Evolutionary conservation across 2,888 invertebrate species (phyloP).

Genomic region (Drosophila siamana): DNA sequence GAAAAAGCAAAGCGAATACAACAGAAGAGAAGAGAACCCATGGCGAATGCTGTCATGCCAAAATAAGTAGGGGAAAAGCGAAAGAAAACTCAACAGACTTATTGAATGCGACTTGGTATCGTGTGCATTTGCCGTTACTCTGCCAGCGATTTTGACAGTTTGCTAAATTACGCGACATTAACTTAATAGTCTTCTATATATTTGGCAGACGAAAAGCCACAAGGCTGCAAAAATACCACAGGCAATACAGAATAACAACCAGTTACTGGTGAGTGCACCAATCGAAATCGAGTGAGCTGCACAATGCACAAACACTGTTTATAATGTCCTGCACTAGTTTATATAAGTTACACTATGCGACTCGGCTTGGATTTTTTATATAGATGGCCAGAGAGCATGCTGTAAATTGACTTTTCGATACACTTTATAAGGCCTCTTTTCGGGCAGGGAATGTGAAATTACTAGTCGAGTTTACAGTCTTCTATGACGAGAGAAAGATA

Average conservation of each 20-base stretch:
- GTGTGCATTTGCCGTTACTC: conserved; percentile 67
- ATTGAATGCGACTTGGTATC: conserved; percentile 60
- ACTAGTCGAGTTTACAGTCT: too few species aligned
- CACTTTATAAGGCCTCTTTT: too few species aligned
- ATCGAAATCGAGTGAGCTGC: conserved; percentile 43
- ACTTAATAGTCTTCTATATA: conserved; percentile 77
- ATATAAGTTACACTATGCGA: conserved; percentile 2
- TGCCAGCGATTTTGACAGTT: conserved; percentile 77
- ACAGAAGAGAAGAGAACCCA: too few species aligned
- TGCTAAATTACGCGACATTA: conserved; percentile 81
- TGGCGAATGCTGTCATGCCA: conserved; percentile 29
- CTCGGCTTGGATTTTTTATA: conserved; percentile 3
- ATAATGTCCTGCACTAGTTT: conserved; percentile 1
- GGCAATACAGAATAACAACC: conserved; percentile 60
- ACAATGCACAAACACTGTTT: conserved; percentile 35
- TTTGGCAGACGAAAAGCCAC: conserved; percentile 67
- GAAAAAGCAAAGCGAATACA: neutral
- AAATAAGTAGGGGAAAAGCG: conserved; percentile 2
- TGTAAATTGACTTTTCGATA: neutral
- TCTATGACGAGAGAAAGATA: too few species aligned
- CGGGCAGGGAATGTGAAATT: too few species aligned
- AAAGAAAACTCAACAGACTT: conserved; percentile 45
- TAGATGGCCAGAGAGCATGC: conserved; percentile 7
- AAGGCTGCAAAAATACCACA: conserved; percentile 51
- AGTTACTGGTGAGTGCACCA: conserved; percentile 34